These are phyloP conservation scores for Tillus elongatus DNA, from an alignment of 2,888 invertebrate species.

Conservation along the genomic window DNA sequence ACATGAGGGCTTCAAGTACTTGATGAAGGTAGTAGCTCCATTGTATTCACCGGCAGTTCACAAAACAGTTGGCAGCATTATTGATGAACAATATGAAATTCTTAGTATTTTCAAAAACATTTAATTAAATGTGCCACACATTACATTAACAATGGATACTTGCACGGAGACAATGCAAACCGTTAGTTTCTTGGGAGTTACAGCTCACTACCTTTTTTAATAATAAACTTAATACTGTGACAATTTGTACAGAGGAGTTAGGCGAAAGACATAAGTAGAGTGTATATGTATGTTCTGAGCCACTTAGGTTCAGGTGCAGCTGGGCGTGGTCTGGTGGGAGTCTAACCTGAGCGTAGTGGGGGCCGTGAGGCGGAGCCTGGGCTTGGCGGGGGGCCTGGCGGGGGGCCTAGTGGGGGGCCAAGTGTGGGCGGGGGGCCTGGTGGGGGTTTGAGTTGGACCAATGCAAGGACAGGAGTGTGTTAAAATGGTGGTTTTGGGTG, in stretches of 20 bases:
- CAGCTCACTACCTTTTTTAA: slow-evolving; percentile 5
- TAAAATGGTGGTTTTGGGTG: no score
- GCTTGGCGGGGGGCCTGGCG: no score
- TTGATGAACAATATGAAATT: background rate
- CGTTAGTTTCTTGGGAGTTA: slow-evolving; percentile 8
- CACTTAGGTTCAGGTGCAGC: no score
- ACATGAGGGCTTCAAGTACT: slow-evolving; percentile 4
- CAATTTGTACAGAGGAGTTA: slow-evolving; percentile 8
- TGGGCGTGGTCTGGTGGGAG: no score
- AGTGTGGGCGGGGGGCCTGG: no score
- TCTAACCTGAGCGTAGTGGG: no score
- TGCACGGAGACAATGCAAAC: slow-evolving; percentile 12
- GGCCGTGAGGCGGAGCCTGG: no score
- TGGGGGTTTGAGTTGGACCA: no score
- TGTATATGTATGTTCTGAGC: no score
- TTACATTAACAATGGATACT: slow-evolving; percentile 10
- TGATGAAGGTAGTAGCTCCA: slow-evolving; percentile 2
- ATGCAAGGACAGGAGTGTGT: no score
- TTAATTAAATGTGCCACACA: background rate
- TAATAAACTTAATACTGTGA: slow-evolving; percentile 5
- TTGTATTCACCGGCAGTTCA: background rate
- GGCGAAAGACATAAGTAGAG: slow-evolving; percentile 9
- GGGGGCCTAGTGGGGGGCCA: no score
- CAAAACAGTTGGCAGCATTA: slow-evolving; percentile 1
- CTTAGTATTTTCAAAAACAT: slow-evolving; percentile 4